Evolutionary conservation across 2,797 vertebrate genomes (phyloP).

Genomic region (Meriones psammophilus): DNA sequence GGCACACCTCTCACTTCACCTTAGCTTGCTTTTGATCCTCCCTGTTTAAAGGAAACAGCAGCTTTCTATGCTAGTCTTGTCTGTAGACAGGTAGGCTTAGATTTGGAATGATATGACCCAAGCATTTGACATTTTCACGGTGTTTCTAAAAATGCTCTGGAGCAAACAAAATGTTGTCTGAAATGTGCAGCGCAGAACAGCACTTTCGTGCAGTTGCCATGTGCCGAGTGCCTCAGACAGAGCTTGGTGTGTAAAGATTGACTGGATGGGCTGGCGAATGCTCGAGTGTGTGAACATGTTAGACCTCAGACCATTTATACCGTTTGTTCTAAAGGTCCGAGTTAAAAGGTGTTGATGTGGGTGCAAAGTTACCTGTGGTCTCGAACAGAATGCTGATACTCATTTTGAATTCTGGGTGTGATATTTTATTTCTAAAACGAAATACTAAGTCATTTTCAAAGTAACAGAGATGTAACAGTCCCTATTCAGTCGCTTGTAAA

Average conservation of each 20-base stretch:
- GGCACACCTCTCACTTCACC: neutral
- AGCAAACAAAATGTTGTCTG: conserved; percentile 22
- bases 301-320: conserved; percentile 32
- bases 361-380: conserved; percentile 65
- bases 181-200: neutral
- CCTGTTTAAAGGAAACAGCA: conserved; percentile 34
- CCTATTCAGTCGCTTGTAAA: conserved; percentile 78
- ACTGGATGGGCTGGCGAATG: neutral
- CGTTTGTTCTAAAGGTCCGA: neutral
- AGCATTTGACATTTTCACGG: conserved; percentile 52
- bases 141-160: neutral
- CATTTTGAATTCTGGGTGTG: conserved; percentile 69
- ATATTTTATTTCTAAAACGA: conserved; percentile 79
- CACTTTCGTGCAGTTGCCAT: neutral
- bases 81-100: neutral
- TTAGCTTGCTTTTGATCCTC: conserved; percentile 8
- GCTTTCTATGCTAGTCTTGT: conserved; percentile 23
- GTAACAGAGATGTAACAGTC: conserved; percentile 78
- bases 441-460: conserved; percentile 81
- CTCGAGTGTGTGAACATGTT: neutral
- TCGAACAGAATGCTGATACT: conserved; percentile 41
- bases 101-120: conserved; percentile 17
- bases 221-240: neutral
- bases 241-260: neutral
- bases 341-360: conserved; percentile 32